phyloP scores from a whole-genome alignment of 1,140 invertebrate species.

The Sinella curviseta region DNA sequence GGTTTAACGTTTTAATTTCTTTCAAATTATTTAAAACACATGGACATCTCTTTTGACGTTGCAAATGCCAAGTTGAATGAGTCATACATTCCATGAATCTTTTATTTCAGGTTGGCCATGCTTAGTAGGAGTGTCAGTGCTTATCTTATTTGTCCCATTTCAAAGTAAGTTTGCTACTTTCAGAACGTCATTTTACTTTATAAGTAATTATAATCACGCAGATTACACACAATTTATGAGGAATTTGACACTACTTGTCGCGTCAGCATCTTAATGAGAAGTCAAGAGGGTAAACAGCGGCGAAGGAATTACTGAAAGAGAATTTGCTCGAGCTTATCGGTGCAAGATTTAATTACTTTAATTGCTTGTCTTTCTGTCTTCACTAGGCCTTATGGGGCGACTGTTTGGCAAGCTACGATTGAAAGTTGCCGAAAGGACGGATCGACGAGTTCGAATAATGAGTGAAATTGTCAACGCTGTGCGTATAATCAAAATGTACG shows the following conservation, averaged over 20 bases:
- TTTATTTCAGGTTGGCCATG: constrained; percentile 63
- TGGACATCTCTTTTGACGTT: too few species aligned
- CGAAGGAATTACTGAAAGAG: too few species aligned
- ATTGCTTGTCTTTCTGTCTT: neutral
- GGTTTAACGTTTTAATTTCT: constrained; percentile 53
- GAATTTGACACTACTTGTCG: neutral
- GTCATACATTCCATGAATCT: too few species aligned
- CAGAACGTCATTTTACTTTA: neutral
- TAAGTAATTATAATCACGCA: neutral
- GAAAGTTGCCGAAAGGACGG: constrained; percentile 56
- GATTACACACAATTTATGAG: neutral
- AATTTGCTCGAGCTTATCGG: too few species aligned
- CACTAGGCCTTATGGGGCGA: constrained; percentile 55
- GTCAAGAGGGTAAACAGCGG: neutral
- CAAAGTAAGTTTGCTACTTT: constrained; percentile 75
- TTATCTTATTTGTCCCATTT: constrained; percentile 79
- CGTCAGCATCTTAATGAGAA: neutral
- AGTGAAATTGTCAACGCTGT: constrained; percentile 55
- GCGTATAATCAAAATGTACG: constrained; percentile 46
- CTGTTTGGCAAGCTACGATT: constrained; percentile 54
- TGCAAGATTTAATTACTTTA: too few species aligned
- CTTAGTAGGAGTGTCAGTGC: constrained; percentile 72
- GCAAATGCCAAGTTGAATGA: too few species aligned
- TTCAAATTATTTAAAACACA: too few species aligned
- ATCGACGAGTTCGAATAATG: constrained; percentile 61